Percentiles rank a stretch among this genome's conserved stretches.
Conservation (phyloP, 2,888 invertebrate species). For the Mythimna impura region DNA sequence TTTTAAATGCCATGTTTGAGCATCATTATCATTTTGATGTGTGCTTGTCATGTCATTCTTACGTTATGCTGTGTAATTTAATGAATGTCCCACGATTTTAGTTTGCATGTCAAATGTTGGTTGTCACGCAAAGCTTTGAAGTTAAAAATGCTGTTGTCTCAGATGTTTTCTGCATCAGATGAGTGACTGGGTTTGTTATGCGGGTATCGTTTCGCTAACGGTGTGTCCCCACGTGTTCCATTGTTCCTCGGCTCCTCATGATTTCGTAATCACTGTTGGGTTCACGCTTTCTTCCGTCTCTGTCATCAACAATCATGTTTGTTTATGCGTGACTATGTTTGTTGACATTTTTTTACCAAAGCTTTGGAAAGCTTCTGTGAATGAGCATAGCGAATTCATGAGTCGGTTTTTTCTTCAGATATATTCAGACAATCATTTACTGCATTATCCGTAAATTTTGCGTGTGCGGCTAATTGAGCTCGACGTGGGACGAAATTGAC, state of each 20-base stretch:
- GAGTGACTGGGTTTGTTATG: constrained; percentile 57
- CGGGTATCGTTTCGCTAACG: constrained; percentile 74
- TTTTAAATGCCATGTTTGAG: constrained; percentile 68
- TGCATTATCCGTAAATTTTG: constrained; percentile 50
- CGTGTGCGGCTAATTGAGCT: constrained; percentile 56
- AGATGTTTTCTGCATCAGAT: constrained; percentile 61
- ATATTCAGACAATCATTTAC: constrained; percentile 1
- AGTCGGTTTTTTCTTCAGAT: constrained; percentile 2
- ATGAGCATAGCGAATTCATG: background rate
- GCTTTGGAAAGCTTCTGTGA: too few relatives aligned
- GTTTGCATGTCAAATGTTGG: constrained; percentile 68
- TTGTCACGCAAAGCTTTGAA: constrained; percentile 77
- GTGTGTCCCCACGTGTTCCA: constrained; percentile 75
- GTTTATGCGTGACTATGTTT: constrained; percentile 46
- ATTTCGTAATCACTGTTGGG: constrained; percentile 68
- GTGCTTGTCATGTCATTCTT: constrained; percentile 71
- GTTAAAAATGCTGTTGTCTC: constrained; percentile 80
- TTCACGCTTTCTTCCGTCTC: constrained; percentile 65
- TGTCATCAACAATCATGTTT: constrained; percentile 54
- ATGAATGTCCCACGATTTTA: constrained; percentile 67
- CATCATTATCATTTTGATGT: constrained; percentile 71
- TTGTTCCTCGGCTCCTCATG: constrained; percentile 74
- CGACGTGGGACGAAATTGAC: constrained; percentile 67
- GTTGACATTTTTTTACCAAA: constrained; percentile 21
- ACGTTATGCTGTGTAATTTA: constrained; percentile 51